A percentile compares a stretch with the other conserved stretches of the same genome.
Evolutionary conservation across 2,888 invertebrate species (phyloP).

Genomic region (Aricia artaxerxes): DNA sequence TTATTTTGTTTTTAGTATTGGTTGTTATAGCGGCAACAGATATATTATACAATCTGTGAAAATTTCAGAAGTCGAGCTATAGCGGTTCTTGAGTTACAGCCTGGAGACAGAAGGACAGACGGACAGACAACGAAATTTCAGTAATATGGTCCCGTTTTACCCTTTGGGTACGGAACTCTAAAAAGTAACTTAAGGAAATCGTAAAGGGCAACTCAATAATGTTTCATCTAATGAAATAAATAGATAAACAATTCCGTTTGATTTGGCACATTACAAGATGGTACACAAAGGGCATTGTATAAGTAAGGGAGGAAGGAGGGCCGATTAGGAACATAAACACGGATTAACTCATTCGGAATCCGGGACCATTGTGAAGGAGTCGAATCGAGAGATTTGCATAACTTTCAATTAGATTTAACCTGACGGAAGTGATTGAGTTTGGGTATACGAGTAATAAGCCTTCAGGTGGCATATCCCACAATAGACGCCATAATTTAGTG

Average conservation of each 20-base stretch:
- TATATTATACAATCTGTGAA: too few species aligned
- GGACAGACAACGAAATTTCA: too few species aligned
- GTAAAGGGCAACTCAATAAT: background rate
- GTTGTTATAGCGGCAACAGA: too few species aligned
- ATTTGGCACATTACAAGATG: conserved; percentile 28
- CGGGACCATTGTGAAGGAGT: conserved; percentile 78
- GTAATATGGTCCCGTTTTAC: too few species aligned
- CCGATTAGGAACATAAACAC: conserved; percentile 79
- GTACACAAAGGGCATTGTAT: conserved; percentile 72
- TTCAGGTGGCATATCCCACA: conserved; percentile 18
- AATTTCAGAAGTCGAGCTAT: too few species aligned
- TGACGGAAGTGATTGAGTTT: conserved; percentile 73
- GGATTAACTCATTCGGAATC: conserved; percentile 80
- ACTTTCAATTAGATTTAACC: conserved; percentile 79
- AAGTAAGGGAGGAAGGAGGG: conserved; percentile 72
- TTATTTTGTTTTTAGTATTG: too few species aligned
- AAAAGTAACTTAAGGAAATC: background rate
- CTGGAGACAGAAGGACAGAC: too few species aligned
- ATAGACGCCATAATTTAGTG: background rate
- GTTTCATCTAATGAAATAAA: conserved; percentile 50
- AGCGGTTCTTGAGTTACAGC: too few species aligned
- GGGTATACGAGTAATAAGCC: conserved; percentile 48
- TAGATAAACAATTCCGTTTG: conserved; percentile 52
- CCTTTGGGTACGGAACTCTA: too few species aligned
- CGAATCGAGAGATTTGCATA: conserved; percentile 79